A percentile compares a stretch with the other conserved stretches of the same genome.
phyloP scores from a whole-genome alignment of 1,140 invertebrate species.

The Drosophila quadrilineata region DNA sequence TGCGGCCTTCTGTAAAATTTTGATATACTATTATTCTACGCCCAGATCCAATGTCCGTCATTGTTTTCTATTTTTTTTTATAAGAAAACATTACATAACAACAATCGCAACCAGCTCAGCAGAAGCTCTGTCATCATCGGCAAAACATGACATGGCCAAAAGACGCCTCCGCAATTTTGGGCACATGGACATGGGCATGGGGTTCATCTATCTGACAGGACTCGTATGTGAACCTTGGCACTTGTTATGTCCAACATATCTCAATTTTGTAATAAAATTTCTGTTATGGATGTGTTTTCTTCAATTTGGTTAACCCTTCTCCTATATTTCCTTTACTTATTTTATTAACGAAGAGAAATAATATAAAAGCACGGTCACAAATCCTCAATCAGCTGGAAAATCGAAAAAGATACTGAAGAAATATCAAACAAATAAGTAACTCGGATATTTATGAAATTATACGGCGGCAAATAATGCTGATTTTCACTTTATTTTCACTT shows the following conservation, averaged over 20 bases:
- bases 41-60: constrained; percentile 66
- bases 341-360: too few relatives aligned
- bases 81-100: constrained; percentile 48
- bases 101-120: constrained; percentile 5
- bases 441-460: too few relatives aligned
- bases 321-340: too few relatives aligned
- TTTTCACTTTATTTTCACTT: too few relatives aligned
- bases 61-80: constrained; percentile 79
- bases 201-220: too few relatives aligned
- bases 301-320: too few relatives aligned
- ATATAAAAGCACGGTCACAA: too few relatives aligned
- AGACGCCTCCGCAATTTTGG: constrained; percentile 59
- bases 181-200: constrained; percentile 24
- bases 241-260: constrained; percentile 50
- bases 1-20: constrained; percentile 60
- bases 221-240: constrained; percentile 65
- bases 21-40: constrained; percentile 77
- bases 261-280: background rate
- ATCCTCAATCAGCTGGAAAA: too few relatives aligned
- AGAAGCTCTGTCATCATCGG: constrained; percentile 30
- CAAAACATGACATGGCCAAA: constrained; percentile 67
- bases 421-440: too few relatives aligned
- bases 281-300: too few relatives aligned
- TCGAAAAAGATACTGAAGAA: too few relatives aligned
- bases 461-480: too few relatives aligned